Percentiles rank a stretch among this genome's conserved stretches.
phyloP scores from a whole-genome alignment of 2,113 vertebrate species.

The Hydrochoerus hydrochaeris region DNA sequence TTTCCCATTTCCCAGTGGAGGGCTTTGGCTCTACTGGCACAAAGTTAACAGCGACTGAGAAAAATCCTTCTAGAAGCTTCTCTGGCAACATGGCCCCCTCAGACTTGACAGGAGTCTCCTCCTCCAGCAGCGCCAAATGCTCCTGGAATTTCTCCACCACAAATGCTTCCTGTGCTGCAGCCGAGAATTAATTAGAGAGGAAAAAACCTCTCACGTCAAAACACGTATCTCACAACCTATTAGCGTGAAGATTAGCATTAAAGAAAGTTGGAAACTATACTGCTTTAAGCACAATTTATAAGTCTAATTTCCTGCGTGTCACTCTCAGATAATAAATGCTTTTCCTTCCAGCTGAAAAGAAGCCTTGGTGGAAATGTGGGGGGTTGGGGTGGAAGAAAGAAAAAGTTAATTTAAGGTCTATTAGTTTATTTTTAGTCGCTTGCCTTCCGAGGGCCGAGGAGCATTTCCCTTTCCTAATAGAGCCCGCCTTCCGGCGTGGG shows the following conservation, averaged over 20 bases:
- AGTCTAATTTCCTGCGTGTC: conserved; percentile 88
- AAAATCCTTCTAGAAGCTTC: conserved; percentile 20
- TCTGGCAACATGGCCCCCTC: background rate
- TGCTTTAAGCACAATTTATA: conserved; percentile 86
- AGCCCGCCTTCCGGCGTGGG: conserved; percentile 90
- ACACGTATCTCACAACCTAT: conserved; percentile 79
- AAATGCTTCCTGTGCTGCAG: conserved; percentile 69
- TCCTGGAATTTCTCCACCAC: conserved; percentile 53
- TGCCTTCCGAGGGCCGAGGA: conserved; percentile 88
- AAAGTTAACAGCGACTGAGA: background rate
- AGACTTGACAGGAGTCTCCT: background rate
- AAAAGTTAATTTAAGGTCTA: conserved; percentile 88
- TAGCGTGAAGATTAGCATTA: conserved; percentile 84
- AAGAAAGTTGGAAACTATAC: conserved; percentile 85
- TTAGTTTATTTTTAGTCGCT: conserved; percentile 92
- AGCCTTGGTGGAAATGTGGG: conserved; percentile 72
- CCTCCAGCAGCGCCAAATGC: background rate
- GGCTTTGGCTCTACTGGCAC: background rate
- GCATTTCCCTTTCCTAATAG: conserved; percentile 90
- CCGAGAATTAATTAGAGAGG: conserved; percentile 74
- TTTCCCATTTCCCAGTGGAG: accelerated
- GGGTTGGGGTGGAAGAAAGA: conserved; percentile 59
- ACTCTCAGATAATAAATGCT: conserved; percentile 89
- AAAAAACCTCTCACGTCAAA: conserved; percentile 71
- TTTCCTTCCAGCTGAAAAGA: conserved; percentile 87